phyloP scores from a whole-genome alignment of 2,797 vertebrate species.

The Antrozous pallidus region DNA sequence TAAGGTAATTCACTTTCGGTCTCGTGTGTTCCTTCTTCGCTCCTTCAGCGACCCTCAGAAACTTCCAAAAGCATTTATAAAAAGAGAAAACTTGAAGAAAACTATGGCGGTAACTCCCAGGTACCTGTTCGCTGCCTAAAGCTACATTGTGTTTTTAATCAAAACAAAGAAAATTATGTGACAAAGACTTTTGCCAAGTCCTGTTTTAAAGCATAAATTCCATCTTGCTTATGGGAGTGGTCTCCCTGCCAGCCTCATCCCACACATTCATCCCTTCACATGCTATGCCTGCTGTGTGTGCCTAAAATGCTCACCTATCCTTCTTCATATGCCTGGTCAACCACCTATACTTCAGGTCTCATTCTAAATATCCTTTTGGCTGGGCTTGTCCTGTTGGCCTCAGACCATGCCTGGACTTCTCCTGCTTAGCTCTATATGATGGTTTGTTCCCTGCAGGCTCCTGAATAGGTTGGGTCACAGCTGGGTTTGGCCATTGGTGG shows the following conservation, averaged over 20 bases:
- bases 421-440: background rate
- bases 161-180: conserved; percentile 22
- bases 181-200: background rate
- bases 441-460: background rate
- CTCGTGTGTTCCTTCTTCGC: too few relatives aligned
- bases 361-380: background rate
- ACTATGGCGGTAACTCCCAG: too few relatives aligned
- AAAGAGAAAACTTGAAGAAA: too few relatives aligned
- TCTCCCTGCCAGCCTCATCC: background rate
- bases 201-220: conserved; percentile 34
- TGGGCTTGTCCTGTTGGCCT: background rate
- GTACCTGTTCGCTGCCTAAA: too few relatives aligned
- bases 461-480: background rate
- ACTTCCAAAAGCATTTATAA: too few relatives aligned
- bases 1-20: too few relatives aligned
- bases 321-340: background rate
- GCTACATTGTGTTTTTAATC: conserved; percentile 41
- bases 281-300: background rate
- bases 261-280: background rate
- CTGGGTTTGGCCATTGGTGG: background rate
- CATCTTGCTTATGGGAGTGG: background rate
- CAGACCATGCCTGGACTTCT: background rate
- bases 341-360: background rate
- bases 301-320: background rate
- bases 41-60: too few relatives aligned